Evolutionary conservation across 2,113 vertebrate genomes (phyloP), one percentile per base, ranked within the genome.

Genomic region (Cervus canadensis): DNA sequence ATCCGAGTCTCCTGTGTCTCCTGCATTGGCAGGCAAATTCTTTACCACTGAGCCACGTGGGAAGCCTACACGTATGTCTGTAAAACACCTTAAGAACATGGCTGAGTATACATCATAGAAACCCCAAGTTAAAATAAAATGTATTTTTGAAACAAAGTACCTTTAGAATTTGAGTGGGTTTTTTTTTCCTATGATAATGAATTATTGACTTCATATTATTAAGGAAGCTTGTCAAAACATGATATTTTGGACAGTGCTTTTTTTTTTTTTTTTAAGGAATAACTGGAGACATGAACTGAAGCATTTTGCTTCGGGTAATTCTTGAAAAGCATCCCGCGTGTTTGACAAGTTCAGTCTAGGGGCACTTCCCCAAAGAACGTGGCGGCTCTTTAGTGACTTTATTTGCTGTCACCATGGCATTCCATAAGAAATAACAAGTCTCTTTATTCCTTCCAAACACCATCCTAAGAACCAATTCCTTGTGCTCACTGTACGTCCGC

Each of bases 361-460:
- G 91, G 93, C 88, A 97, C 94, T 71, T 95, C 71, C 90, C 76
- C 82, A n/a, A 97, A 88, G 96, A 94, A 95, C 71, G 52, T 16
- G 21, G 23, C 13, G 25, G 62, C 56, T 97, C 91, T 96, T 76
- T 43, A 59, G 84, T 81, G 89, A 93, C 52, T 84, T 85, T 48
- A 89, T 95, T 94, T 97, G 96, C 94, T 59, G 25, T 95, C 95
- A 67, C 91, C 89, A 97, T 89, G 71, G 79, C 57, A 97, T 97
- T 94, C 94, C 91, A 88, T 96, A 95, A 90, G 89, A 91, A 97
- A 94, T 79, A 96, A 89, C 57, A 82, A 56, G 85, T 95, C 90
- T 88, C 92, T 93, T 87, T 93, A 57, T 95, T 96, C 94, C 45
- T 95, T 91, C 59, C 93, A 92, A 93, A 93, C 48, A 52, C 62